phyloP scores from a whole-genome alignment of 2,888 invertebrate genomes.

The Toxonevra muliebris region DNA sequence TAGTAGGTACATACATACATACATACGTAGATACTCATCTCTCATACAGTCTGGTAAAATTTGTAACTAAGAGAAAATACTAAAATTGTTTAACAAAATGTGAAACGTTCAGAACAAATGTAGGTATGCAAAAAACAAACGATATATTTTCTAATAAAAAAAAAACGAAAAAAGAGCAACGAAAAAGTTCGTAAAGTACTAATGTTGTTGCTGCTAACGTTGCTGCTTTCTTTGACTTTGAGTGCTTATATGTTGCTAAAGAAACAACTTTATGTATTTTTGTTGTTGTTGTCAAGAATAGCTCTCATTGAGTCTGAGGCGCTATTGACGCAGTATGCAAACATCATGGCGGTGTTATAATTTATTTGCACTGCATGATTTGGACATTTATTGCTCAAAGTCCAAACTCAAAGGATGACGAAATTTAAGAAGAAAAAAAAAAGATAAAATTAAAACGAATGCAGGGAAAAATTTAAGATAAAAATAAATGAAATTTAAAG shows the following conservation, averaged over 20 bases:
- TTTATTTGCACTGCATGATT: slow-evolving; percentile 34
- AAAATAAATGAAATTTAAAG: too few relatives aligned
- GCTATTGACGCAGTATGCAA: too few relatives aligned
- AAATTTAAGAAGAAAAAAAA: too few relatives aligned
- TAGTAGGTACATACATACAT: not conserved
- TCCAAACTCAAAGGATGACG: not conserved
- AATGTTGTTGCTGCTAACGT: too few relatives aligned
- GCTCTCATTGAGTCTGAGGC: too few relatives aligned
- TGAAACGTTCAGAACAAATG: slow-evolving; percentile 16
- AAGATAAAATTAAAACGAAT: too few relatives aligned
- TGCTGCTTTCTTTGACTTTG: too few relatives aligned
- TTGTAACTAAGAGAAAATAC: slow-evolving; percentile 6
- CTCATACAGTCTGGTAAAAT: not conserved
- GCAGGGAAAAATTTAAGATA: too few relatives aligned
- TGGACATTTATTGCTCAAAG: slow-evolving; percentile 33
- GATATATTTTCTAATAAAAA: too few relatives aligned
- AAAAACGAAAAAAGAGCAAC: too few relatives aligned
- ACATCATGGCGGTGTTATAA: slow-evolving; percentile 23
- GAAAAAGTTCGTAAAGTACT: too few relatives aligned
- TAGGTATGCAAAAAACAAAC: not conserved
- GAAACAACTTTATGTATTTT: slow-evolving; percentile 35
- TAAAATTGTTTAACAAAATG: slow-evolving; percentile 28
- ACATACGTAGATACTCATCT: not conserved
- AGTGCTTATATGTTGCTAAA: slow-evolving; percentile 31
- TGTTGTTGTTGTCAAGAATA: slow-evolving; percentile 14